Base-by-base conservation (phyloP, 2,113 vertebrate species). In the Zootoca vivipara region DNA sequence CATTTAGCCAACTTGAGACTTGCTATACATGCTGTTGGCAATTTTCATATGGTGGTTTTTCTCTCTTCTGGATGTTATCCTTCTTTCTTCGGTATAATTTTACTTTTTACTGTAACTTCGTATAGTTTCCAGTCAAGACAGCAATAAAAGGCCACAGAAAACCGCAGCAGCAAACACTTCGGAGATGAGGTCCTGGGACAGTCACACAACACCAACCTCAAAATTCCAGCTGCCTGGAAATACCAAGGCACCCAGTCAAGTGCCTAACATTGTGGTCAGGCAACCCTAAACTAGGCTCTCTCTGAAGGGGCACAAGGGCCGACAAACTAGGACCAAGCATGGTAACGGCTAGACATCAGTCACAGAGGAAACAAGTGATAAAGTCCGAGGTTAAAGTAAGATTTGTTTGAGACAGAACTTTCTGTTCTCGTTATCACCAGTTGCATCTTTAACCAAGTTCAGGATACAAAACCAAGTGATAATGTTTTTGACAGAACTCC, bases 71-170 rank as follows among this genome's bases (percentile, higher is more conserved):
- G n/a, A 70, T 74, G 93, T 35, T 67, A 90, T 15, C 20, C n/a
- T 77, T 40, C 35, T 30, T 38, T 70, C n/a, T 52, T 80, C 28
- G 4, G 65, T 30, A n/a, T 9, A 82, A 83, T 13, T 58, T 81
- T 62, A 18, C 18, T 62, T 20, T 62, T 62, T 62, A 62, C 58
- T 62, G 58, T 62, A 62, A 62, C 16, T 16, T 62, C 18, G 5
- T 62, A 62, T 62, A 62, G 58, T 84, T 46, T 94, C 84, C 90
- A 92, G 78, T 89, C 85, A 89, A 89, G 89, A 38, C 3, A 94
- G 75, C 2, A 77, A 88, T 58, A 92, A 87, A 89, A 84, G 83
- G 35, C 58, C 91, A 85, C 33, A 30, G 78, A 92, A 93, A 87
- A 89, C 84, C n/a, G 46, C 2, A 65, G 1, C 15, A 64, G 2